phyloP scores from a whole-genome alignment of 2,888 invertebrate genomes.

The Ctenicera cuprea region DNA sequence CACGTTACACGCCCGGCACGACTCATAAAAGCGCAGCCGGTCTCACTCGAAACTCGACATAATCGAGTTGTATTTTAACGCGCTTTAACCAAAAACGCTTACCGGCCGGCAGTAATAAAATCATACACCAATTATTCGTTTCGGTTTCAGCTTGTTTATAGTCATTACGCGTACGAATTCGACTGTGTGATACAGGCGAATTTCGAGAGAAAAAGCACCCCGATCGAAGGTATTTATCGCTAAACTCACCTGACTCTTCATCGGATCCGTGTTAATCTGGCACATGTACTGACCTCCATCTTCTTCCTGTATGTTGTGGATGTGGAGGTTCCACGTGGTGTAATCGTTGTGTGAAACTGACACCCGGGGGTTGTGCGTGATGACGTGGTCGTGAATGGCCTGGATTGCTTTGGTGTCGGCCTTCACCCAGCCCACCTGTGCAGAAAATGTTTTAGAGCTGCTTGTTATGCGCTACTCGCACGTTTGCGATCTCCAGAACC shows the following conservation, averaged over 20 bases:
- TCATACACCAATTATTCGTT: slow-evolving; percentile 29
- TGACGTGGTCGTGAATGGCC: slow-evolving; percentile 93
- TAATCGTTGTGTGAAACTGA: slow-evolving; percentile 91
- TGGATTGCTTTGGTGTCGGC: slow-evolving; percentile 95
- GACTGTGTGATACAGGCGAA: neutral
- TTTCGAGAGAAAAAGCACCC: neutral
- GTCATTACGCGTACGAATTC: neutral
- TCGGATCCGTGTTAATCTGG: slow-evolving; percentile 95
- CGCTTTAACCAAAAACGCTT: slow-evolving; percentile 27
- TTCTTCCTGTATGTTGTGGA: slow-evolving; percentile 89
- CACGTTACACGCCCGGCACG: slow-evolving; percentile 26
- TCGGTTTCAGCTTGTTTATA: neutral
- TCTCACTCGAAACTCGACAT: slow-evolving; percentile 32
- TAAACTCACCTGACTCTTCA: slow-evolving; percentile 89
- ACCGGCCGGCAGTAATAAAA: slow-evolving; percentile 24
- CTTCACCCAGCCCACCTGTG: slow-evolving; percentile 94
- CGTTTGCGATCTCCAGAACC: slow-evolving; percentile 39
- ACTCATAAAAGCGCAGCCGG: slow-evolving; percentile 42
- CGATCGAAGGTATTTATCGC: neutral
- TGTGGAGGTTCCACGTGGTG: slow-evolving; percentile 92
- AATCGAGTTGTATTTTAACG: slow-evolving; percentile 36
- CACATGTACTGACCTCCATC: slow-evolving; percentile 95
- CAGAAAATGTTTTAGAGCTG: slow-evolving; percentile 62
- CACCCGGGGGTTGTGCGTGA: slow-evolving; percentile 92
- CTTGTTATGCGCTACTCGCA: slow-evolving; percentile 62